Evolutionary conservation across 2,113 vertebrate species (phyloP).

Genomic region (Cinclus mexicanus): DNA sequence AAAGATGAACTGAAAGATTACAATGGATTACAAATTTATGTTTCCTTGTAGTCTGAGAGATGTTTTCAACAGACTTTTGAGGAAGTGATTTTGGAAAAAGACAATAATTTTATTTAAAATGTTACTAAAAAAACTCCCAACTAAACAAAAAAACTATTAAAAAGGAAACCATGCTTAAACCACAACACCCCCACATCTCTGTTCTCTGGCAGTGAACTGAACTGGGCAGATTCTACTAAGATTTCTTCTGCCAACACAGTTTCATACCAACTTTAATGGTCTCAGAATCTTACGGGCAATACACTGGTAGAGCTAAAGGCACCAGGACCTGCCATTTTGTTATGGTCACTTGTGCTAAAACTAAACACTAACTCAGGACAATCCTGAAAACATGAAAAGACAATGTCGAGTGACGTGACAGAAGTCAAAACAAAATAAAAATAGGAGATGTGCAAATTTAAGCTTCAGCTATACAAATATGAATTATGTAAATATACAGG

Average conservation of each 20-base stretch:
- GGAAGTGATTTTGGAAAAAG: not conserved
- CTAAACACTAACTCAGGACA: not conserved
- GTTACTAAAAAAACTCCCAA: not conserved
- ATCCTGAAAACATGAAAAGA: not conserved
- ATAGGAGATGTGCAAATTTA: not conserved
- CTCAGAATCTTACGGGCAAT: not conserved
- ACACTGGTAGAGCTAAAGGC: not conserved
- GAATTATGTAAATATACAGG: not conserved
- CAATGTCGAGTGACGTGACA: fast-evolving
- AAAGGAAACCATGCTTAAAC: not conserved
- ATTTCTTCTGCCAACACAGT: not conserved
- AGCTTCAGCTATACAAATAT: not conserved
- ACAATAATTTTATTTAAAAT: not conserved
- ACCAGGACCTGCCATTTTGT: not conserved
- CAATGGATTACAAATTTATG: not conserved
- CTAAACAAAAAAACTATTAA: not conserved
- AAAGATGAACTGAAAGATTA: not conserved
- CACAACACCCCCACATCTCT: not conserved
- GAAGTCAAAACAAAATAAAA: not conserved
- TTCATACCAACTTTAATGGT: not conserved
- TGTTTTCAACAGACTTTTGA: not conserved
- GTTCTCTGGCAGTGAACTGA: not conserved
- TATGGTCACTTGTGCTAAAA: not conserved
- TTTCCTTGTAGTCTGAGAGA: not conserved
- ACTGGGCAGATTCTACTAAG: not conserved